Base-by-base conservation (phyloP, 2,888 invertebrate species). In the Ophion slaviceki region DNA sequence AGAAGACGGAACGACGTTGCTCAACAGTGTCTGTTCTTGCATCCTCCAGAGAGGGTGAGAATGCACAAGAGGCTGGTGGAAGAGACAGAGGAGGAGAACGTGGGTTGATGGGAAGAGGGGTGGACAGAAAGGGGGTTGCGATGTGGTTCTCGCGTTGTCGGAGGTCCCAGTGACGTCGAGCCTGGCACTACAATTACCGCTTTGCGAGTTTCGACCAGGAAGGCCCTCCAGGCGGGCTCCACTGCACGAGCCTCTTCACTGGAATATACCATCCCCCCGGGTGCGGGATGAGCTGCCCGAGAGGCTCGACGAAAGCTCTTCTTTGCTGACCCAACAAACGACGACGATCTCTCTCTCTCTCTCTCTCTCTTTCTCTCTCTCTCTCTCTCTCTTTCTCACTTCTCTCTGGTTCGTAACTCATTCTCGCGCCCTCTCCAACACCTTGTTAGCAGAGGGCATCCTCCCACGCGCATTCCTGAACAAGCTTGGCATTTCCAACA, bases 181-280 rank as follows among this genome's bases (percentile, higher is more conserved):
- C 82, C 84, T 84, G 88, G 88, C 91, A 92, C 93, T 93, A 92
- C 93, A 93, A 93, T 93, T 93, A 93, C 90, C 89, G 85, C 62
- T 80, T 86, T 88, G 86, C 89, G 89, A 90, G 90, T 89, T 91
- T 89, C 90, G 89, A 89, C 83, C 59, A 68, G 83, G 74, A 83
- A 83, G 68, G 66, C 89, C 88, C 87, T 89, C 87, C 76, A 84
- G 80, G 89, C 91, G 90, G 91, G 88, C 86, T 88, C 92, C 91
- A 89, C 89, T 90, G 47, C 47, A 85, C 83, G 87, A 86, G 68
- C 66, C 20, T 53, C 61, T 67, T 57, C 59, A 24, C 59, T 40
- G 59, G 14, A 59, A 45, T 59, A 68, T 59, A 28, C 20, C 70
- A n/a, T 11, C 62, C 11, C 62, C 79, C 64, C 68, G 61, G 62